Evolutionary conservation across 2,888 invertebrate genomes (phyloP).

Genomic region (Catocala nupta): DNA sequence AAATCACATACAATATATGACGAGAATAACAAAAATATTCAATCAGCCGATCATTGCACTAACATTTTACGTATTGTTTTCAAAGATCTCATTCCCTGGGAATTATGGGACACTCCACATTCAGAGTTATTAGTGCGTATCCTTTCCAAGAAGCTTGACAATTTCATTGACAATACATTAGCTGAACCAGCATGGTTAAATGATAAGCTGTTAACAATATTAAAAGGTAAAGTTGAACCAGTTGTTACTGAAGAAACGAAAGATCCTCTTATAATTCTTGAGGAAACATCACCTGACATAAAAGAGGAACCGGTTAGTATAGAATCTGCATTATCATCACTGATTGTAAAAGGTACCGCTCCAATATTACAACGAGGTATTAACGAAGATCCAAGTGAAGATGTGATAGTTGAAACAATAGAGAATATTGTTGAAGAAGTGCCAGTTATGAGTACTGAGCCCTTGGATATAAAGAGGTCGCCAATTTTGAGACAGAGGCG

Average conservation of each 20-base stretch:
- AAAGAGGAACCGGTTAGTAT: conserved; percentile 39
- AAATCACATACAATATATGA: conserved; percentile 71
- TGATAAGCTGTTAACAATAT: conserved; percentile 68
- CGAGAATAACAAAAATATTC: conserved; percentile 63
- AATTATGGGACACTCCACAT: conserved; percentile 89
- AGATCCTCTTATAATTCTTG: conserved; percentile 1
- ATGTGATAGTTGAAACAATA: conserved; percentile 35
- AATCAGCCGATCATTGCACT: conserved; percentile 87
- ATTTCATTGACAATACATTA: conserved; percentile 79
- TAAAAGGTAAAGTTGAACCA: conserved; percentile 56
- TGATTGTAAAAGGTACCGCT: conserved; percentile 55
- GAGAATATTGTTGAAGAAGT: conserved; percentile 59
- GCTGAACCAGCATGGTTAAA: conserved; percentile 85
- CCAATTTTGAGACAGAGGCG: conserved; percentile 74
- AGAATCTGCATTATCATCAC: conserved; percentile 58
- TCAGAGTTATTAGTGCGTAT: conserved; percentile 89
- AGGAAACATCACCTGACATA: conserved; percentile 13
- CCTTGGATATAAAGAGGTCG: conserved; percentile 80
- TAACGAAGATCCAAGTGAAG: conserved; percentile 46
- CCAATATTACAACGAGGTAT: conserved; percentile 50
- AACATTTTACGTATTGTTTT: conserved; percentile 87
- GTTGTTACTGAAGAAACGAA: conserved; percentile 24
- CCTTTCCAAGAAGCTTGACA: conserved; percentile 87
- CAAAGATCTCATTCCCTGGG: conserved; percentile 89
- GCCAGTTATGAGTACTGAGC: conserved; percentile 58